Evolutionary conservation across 2,113 vertebrate species (phyloP).

Genomic region (Triplophysa siluroides): DNA sequence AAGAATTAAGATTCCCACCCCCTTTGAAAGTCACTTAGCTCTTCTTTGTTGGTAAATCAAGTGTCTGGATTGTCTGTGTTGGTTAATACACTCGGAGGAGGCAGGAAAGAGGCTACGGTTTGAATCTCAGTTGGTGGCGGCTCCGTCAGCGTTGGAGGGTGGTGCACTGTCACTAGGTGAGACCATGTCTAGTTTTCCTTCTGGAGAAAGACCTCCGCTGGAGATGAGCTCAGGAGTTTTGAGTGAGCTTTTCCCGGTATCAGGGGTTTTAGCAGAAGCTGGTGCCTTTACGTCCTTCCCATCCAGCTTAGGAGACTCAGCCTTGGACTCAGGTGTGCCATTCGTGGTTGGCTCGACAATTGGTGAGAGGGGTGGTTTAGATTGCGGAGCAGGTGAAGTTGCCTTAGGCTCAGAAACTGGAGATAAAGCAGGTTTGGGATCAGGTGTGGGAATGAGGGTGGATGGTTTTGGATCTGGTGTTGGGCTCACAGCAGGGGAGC

Average conservation of each 20-base stretch:
- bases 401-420: constrained; percentile 39
- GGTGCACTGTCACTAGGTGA: constrained; percentile 56
- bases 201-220: constrained; percentile 42
- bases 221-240: constrained; percentile 61
- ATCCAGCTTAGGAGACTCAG: constrained; percentile 37
- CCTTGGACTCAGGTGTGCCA: constrained; percentile 66
- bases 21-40: constrained; percentile 60
- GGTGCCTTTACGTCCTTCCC: too few species aligned
- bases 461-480: constrained; percentile 55
- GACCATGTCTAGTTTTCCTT: constrained; percentile 42
- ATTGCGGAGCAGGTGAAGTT: constrained; percentile 55
- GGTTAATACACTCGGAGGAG: constrained; percentile 49
- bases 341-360: constrained; percentile 67
- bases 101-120: constrained; percentile 39
- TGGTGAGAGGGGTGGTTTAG: constrained; percentile 52
- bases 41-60: constrained; percentile 60
- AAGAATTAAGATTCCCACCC: constrained; percentile 54
- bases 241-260: constrained; percentile 59
- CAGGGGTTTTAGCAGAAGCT: constrained; percentile 65
- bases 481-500: constrained; percentile 49
- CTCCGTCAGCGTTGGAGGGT: constrained; percentile 55
- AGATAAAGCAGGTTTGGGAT: constrained; percentile 26
- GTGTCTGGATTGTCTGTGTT: constrained; percentile 68
- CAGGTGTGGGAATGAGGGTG: background rate
- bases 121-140: constrained; percentile 66